Evolutionary conservation across 2,113 vertebrate species (phyloP).

Genomic region (Cinclus mexicanus): DNA sequence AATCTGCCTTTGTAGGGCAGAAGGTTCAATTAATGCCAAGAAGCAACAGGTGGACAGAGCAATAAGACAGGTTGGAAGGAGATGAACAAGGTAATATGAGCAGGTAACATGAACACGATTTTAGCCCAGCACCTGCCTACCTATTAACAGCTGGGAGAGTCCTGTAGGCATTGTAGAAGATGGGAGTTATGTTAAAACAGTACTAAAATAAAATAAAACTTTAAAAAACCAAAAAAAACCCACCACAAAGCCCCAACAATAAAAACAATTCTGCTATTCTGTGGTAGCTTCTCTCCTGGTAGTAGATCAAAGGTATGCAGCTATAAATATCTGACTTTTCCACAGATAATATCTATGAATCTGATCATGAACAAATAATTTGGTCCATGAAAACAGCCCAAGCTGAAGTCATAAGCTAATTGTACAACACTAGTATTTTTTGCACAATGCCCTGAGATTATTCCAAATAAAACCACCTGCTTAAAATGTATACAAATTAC

Average conservation of each 20-base stretch:
- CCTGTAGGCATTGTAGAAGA: background rate
- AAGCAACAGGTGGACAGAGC: constrained; percentile 48
- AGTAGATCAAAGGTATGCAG: background rate
- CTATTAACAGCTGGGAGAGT: constrained; percentile 18
- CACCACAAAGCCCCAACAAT: background rate
- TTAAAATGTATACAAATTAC: background rate
- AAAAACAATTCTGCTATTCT: background rate
- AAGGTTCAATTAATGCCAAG: constrained; percentile 9
- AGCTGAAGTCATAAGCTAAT: background rate
- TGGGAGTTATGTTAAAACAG: background rate
- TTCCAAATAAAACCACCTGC: background rate
- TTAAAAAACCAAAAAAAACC: rapidly evolving
- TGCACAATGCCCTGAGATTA: background rate
- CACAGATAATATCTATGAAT: background rate
- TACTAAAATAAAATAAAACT: background rate
- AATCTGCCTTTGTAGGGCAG: background rate
- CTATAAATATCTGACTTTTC: background rate
- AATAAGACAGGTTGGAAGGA: constrained; percentile 32
- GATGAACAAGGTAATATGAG: constrained; percentile 46
- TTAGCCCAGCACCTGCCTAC: constrained; percentile 47
- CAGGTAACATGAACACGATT: constrained; percentile 4
- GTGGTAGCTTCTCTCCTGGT: background rate
- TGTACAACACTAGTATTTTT: background rate
- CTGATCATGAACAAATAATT: background rate
- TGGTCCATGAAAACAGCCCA: background rate